Base-by-base conservation (phyloP, 2,113 vertebrate genomes). In the Ibidorhyncha struthersii region DNA sequence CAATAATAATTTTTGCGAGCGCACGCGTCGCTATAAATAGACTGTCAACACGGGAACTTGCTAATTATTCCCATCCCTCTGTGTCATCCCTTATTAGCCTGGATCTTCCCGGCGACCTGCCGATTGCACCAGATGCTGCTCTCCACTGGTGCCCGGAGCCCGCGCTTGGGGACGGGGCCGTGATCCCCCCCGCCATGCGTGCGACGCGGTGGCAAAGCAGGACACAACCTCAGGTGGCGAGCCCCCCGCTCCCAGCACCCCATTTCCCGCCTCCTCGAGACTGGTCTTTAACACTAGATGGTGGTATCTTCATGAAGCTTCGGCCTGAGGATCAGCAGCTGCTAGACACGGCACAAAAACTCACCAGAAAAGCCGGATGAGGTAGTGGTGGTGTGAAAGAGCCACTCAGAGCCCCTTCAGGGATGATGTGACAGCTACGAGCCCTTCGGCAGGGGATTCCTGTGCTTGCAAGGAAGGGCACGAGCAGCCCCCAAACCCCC, bases 111-210 rank as follows among this genome's bases (percentile, higher is more conserved):
- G 0, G 9, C 8, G 0, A 16, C 52, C 47, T 15, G n/a, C 81
- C 0, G 7, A 14, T 1, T 4, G 23, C 32, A 30, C 52, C 80
- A 30, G 15, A 22, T 27, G 61, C 56, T 63, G 61, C 89, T 43
- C 67, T 27, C 61, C 53, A 23, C 41, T 1, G 1, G 10, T 2
- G 7, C 63, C 41, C 10, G 1, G 4, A 70, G n/a, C 40, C 55
- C 3, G 0, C 2, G 13, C 29, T 1, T 25, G 52, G 34, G 45
- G 29, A 12, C 1, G 2, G 16, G 32, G 36, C 49, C 2, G 2
- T 2, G 29, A 40, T 22, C 25, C 30, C 47, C 50, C n/a, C 5
- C 1, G 1, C 45, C 8, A 18, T 45, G 26, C 4, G 2, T 12
- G 55, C 5, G 2, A 23, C 1, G 6, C 7, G 23, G 43, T 1